These are phyloP conservation scores for Drosophila lini DNA, from an alignment of 1,140 invertebrate species.

Conservation along the genomic window DNA sequence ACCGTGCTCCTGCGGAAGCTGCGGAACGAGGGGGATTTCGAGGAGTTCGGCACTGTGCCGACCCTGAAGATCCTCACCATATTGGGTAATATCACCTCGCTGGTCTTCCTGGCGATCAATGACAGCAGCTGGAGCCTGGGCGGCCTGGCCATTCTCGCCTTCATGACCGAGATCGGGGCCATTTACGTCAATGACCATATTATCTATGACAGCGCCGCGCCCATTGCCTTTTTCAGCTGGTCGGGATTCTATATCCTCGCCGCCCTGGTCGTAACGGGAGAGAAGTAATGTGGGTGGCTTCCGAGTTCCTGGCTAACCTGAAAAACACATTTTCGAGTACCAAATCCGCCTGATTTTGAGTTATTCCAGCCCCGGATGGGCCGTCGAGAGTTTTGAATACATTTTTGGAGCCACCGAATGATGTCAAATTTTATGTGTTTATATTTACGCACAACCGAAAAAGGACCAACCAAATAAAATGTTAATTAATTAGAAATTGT, in stretches of 20 bases:
- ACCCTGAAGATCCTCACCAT: constrained; percentile 67
- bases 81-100: constrained; percentile 70
- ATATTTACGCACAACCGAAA: neutral
- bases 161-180: constrained; percentile 68
- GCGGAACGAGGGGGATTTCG: constrained; percentile 10
- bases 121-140: constrained; percentile 55
- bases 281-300: constrained; percentile 10
- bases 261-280: constrained; percentile 27
- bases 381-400: constrained; percentile 33
- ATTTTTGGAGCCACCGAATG: constrained; percentile 9
- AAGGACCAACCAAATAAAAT: neutral
- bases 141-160: constrained; percentile 70
- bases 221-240: constrained; percentile 52
- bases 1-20: constrained; percentile 18
- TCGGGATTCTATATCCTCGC: constrained; percentile 52
- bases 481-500: neutral
- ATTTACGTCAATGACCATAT: constrained; percentile 23
- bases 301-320: neutral
- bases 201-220: constrained; percentile 10
- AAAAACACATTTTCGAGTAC: neutral
- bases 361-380: neutral
- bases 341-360: neutral
- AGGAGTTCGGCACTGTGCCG: neutral
- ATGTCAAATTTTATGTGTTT: constrained; percentile 5
- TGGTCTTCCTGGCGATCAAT: constrained; percentile 68